Percentiles rank a stretch among this genome's conserved stretches.
Evolutionary conservation across 2,113 vertebrate genomes (phyloP).

Genomic region (Parotia lawesii): DNA sequence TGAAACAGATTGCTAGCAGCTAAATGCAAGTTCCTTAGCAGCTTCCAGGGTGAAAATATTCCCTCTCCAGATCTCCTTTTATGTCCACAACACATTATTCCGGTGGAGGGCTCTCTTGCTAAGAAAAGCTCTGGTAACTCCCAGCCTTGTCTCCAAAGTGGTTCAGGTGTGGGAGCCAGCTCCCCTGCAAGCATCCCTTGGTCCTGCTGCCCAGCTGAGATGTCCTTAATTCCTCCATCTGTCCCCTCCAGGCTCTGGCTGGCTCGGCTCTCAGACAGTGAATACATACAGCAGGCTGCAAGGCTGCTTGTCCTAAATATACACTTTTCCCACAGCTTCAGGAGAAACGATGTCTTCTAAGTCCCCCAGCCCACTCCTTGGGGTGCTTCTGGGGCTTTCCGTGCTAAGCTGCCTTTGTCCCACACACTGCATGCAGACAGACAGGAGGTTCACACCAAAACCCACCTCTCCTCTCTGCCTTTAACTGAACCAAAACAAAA

Average conservation of each 20-base stretch:
- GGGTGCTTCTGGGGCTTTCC: conserved; percentile 20
- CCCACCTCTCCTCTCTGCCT: conserved; percentile 28
- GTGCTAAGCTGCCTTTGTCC: not conserved
- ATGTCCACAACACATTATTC: conserved; percentile 50
- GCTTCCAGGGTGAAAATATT: conserved; percentile 42
- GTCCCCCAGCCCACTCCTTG: not conserved
- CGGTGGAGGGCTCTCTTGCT: conserved; percentile 62
- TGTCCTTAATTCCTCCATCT: conserved; percentile 59
- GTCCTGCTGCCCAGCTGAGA: conserved; percentile 51
- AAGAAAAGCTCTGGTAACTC: conserved; percentile 56
- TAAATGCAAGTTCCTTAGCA: conserved; percentile 38
- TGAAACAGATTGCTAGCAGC: conserved; percentile 47
- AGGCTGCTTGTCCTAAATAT: not conserved
- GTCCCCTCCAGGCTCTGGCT: conserved; percentile 28
- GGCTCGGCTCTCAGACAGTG: not conserved
- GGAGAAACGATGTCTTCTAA: not conserved
- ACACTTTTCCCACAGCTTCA: not conserved
- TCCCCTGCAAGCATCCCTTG: conserved; percentile 2
- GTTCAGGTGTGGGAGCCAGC: conserved; percentile 36
- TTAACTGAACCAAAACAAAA: conserved; percentile 51
- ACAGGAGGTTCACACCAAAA: conserved; percentile 47
- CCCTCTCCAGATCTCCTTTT: conserved; percentile 56
- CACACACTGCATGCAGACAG: not conserved
- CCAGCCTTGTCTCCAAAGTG: conserved; percentile 17
- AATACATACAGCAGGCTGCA: not conserved